phyloP scores from a whole-genome alignment of 2,888 invertebrate species.

The Operophtera brumata region DNA sequence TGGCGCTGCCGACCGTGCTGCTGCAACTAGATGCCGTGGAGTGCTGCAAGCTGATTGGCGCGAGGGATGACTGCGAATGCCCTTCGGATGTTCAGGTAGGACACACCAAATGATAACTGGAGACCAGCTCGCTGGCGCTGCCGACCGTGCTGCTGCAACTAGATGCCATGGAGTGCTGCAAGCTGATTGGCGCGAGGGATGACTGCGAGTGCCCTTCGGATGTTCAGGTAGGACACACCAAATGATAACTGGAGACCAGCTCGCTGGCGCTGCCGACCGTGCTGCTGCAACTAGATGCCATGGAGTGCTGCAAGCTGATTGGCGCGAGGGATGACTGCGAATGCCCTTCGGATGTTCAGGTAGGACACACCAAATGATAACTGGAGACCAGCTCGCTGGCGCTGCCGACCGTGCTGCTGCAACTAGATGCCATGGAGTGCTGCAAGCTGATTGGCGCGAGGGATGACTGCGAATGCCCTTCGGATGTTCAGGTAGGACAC shows the following conservation, averaged over 20 bases:
- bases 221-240: conserved; percentile 59
- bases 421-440: conserved; percentile 75
- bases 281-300: conserved; percentile 69
- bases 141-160: conserved; percentile 76
- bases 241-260: conserved; percentile 73
- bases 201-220: conserved; percentile 78
- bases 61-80: conserved; percentile 74
- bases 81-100: conserved; percentile 73
- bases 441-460: conserved; percentile 71
- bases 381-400: conserved; percentile 72
- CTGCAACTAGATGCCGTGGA: conserved; percentile 72
- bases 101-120: conserved; percentile 57
- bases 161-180: conserved; percentile 79
- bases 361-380: conserved; percentile 42
- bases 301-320: conserved; percentile 80
- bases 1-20: conserved; percentile 73
- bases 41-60: conserved; percentile 78
- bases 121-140: conserved; percentile 62
- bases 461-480: conserved; percentile 77
- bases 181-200: conserved; percentile 59
- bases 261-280: conserved; percentile 71
- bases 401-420: conserved; percentile 74
- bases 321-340: conserved; percentile 67
- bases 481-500: conserved; percentile 66
- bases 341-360: conserved; percentile 78